A percentile compares a stretch with the other conserved stretches of the same genome.
Evolutionary conservation across 1,140 invertebrate genomes (phyloP).

Genomic region (Drosophila grimshawi): DNA sequence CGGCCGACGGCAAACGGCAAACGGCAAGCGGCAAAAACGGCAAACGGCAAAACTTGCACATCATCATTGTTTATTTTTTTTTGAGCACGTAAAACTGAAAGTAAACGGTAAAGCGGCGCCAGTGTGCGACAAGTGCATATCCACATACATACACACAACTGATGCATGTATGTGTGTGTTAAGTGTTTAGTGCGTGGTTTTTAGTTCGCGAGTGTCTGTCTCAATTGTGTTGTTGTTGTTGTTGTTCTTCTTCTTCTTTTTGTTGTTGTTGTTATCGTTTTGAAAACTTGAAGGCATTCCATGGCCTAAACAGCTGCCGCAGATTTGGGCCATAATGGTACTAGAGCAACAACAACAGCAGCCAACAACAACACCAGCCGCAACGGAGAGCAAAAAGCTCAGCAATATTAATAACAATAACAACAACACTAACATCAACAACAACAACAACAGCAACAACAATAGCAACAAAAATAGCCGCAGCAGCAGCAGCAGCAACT

Average conservation of each 20-base stretch:
- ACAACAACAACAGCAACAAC: slow-evolving; percentile 23
- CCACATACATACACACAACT: background rate
- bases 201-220: slow-evolving; percentile 3
- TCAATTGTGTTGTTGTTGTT: too few species aligned
- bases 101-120: slow-evolving; percentile 19
- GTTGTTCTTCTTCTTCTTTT: too few species aligned
- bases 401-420: slow-evolving; percentile 26
- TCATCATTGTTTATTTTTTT: slow-evolving; percentile 24
- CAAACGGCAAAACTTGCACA: slow-evolving; percentile 12
- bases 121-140: slow-evolving; percentile 19
- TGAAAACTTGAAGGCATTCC: slow-evolving; percentile 24
- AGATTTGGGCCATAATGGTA: slow-evolving; percentile 73
- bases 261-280: slow-evolving; percentile 16
- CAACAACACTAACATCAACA: background rate
- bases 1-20: slow-evolving; percentile 56
- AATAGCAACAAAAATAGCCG: slow-evolving; percentile 21
- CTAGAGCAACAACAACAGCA: slow-evolving; percentile 68
- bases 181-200: slow-evolving; percentile 14
- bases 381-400: slow-evolving; percentile 61
- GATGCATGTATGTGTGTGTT: slow-evolving; percentile 12
- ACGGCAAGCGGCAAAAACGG: slow-evolving; percentile 46
- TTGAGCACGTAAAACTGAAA: slow-evolving; percentile 37
- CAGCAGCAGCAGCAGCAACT: slow-evolving; percentile 30
- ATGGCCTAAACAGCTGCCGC: slow-evolving; percentile 46
- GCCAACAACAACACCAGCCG: slow-evolving; percentile 13